Evolutionary conservation across 2,888 invertebrate genomes (phyloP), one percentile per base, ranked within the genome.

Genomic region (Dicyrtomina minuta): DNA sequence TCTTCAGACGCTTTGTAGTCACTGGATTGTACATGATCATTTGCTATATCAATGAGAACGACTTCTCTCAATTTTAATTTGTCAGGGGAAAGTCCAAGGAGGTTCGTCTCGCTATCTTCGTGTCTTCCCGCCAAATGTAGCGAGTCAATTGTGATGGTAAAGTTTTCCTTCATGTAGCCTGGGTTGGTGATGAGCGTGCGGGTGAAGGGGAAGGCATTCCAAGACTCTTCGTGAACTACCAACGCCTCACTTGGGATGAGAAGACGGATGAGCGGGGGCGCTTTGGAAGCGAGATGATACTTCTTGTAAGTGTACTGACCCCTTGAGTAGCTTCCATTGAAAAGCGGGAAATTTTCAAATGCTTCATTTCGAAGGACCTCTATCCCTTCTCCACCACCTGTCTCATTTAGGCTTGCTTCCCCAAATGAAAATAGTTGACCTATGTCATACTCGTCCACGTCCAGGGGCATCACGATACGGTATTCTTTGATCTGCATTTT

Each of bases 131-230:
- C 72, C 41, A 78, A 66, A 66, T 79, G 79, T 43, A 79, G 70
- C 56, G 79, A 76, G 68, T 79, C 87, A 73, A 88, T 85, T 72
- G 81, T 82, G 56, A 87, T 83, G 72, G 80, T 81, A 79, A 86
- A 87, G 69, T 82, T 82, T 20, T 86, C 85, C 79, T 85, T 86
- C 86, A 87, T 87, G 72, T 80, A 80, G 6, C 79, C 80, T 43
- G 81, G 81, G 77, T 81, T 81, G n/a, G 80, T 77, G 62, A 81
- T 79, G 56, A 80, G 77, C 55, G 86, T 87, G 79, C 84, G 82
- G 78, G 85, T 85, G 77, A 86, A 87, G 13, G 86, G 86, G 79
- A 85, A 87, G 3, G 86, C 86, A 81, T 87, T 87, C 87, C 87
- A n/a, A n/a, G n/a, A n/a, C n/a, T n/a, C n/a, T n/a, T n/a, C n/a